phyloP scores from a whole-genome alignment of 2,888 invertebrate genomes.

The Macrophya annulata region DNA sequence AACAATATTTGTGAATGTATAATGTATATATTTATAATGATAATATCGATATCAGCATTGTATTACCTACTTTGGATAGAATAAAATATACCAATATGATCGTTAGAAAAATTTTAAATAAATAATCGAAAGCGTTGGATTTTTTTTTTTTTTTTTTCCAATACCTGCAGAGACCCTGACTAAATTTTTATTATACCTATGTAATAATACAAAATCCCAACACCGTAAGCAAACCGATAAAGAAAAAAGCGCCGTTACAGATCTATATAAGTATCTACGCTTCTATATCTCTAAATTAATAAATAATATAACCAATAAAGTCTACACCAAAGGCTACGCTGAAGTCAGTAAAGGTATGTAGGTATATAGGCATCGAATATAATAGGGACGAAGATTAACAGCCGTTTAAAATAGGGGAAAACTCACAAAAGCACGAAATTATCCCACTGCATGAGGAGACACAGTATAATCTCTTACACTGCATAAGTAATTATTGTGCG shows the following conservation, averaged over 20 bases:
- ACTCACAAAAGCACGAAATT: conserved; percentile 51
- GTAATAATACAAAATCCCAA: conserved; percentile 15
- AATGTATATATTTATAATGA: neutral
- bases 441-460: conserved; percentile 38
- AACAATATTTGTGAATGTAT: conserved; percentile 51
- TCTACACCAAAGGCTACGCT: conserved; percentile 28
- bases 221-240: conserved; percentile 38
- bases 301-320: neutral
- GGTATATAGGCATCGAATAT: conserved; percentile 21
- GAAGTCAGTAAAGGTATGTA: neutral
- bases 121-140: conserved; percentile 13
- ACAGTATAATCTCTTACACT: conserved; percentile 14
- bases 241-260: conserved; percentile 2
- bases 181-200: neutral
- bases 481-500: conserved; percentile 17
- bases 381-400: conserved; percentile 20
- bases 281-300: conserved; percentile 6
- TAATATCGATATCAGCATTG: conserved; percentile 37
- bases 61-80: too few relatives aligned
- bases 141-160: conserved; percentile 13
- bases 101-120: neutral
- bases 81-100: too few relatives aligned
- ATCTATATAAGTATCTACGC: neutral
- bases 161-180: neutral
- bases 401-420: conserved; percentile 34